Percentiles rank a stretch among this genome's conserved stretches.
These are phyloP conservation scores for Cataglyphis altisquamis DNA, from an alignment of 2,888 invertebrate species.

Conservation along the genomic window DNA sequence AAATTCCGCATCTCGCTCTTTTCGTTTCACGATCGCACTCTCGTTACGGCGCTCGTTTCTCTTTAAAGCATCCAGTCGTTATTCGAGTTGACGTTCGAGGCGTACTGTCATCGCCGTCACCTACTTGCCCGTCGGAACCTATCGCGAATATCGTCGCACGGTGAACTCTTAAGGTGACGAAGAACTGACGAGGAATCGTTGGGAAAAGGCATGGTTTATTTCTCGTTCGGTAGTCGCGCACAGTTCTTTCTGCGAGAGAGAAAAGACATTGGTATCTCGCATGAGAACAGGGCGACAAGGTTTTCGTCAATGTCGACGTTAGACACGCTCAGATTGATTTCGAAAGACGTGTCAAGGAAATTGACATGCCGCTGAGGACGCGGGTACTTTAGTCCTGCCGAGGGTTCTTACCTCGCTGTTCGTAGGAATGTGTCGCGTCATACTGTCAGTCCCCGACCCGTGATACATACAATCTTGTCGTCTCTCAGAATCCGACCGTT, in stretches of 20 bases:
- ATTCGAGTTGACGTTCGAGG: slow-evolving; percentile 36
- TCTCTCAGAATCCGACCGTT: background rate
- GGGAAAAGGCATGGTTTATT: background rate
- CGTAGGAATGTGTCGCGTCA: slow-evolving; percentile 69
- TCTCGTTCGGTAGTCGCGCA: background rate
- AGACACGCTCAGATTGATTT: slow-evolving; percentile 49
- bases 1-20: slow-evolving; percentile 42
- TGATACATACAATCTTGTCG: slow-evolving; percentile 10
- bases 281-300: background rate
- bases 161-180: slow-evolving; percentile 13
- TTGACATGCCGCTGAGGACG: slow-evolving; percentile 54
- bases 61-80: slow-evolving; percentile 48
- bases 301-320: slow-evolving; percentile 13
- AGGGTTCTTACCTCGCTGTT: slow-evolving; percentile 44
- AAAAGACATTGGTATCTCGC: slow-evolving; percentile 14
- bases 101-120: slow-evolving; percentile 48
- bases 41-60: slow-evolving; percentile 62
- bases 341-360: slow-evolving; percentile 51
- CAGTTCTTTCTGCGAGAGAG: background rate
- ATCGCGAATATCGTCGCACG: slow-evolving; percentile 1
- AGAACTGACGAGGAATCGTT: background rate
- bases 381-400: slow-evolving; percentile 41
- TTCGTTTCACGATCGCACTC: slow-evolving; percentile 16
- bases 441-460: slow-evolving; percentile 45
- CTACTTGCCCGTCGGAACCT: slow-evolving; percentile 6